Percentiles rank a stretch among this genome's conserved stretches.
Evolutionary conservation across 2,113 vertebrate genomes (phyloP).

Genomic region (Platysteira castanea): DNA sequence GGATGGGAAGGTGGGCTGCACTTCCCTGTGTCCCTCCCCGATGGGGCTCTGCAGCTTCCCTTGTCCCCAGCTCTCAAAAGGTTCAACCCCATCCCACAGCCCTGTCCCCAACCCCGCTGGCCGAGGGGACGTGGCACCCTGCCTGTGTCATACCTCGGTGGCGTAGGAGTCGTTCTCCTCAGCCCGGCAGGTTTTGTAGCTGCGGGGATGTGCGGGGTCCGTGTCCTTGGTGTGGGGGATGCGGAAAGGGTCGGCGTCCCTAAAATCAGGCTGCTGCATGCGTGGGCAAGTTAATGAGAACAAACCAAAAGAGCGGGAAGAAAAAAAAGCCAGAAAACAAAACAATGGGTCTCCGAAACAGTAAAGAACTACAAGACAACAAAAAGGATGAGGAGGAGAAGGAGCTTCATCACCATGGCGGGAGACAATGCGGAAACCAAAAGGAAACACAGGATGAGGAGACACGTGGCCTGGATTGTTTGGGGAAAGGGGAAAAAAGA

Average conservation of each 20-base stretch:
- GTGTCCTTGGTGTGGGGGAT: constrained; percentile 53
- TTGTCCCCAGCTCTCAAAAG: not conserved
- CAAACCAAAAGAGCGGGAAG: constrained; percentile 73
- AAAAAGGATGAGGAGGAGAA: constrained; percentile 90
- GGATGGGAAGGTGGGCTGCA: not conserved
- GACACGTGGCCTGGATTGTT: constrained; percentile 82
- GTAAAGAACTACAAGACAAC: constrained; percentile 85
- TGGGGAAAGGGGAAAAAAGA: constrained; percentile 61
- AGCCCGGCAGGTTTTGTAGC: constrained; percentile 71
- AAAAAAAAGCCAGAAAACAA: constrained; percentile 66
- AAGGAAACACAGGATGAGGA: constrained; percentile 83
- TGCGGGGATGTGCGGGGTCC: constrained; percentile 72
- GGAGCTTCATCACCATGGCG: constrained; percentile 82
- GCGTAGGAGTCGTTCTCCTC: constrained; percentile 81
- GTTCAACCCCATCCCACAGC: fast-evolving
- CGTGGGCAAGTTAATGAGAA: constrained; percentile 91
- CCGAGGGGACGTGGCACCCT: fast-evolving
- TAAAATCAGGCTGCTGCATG: constrained; percentile 93
- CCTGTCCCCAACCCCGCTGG: not conserved
- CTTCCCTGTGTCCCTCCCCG: not conserved
- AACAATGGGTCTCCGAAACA: constrained; percentile 74
- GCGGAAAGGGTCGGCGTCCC: constrained; percentile 74
- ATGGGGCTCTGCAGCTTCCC: not conserved
- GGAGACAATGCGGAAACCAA: constrained; percentile 84
- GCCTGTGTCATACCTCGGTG: constrained; percentile 70